Evolutionary conservation across 2,113 vertebrate species (phyloP).

Genomic region (Meriones unguiculatus): DNA sequence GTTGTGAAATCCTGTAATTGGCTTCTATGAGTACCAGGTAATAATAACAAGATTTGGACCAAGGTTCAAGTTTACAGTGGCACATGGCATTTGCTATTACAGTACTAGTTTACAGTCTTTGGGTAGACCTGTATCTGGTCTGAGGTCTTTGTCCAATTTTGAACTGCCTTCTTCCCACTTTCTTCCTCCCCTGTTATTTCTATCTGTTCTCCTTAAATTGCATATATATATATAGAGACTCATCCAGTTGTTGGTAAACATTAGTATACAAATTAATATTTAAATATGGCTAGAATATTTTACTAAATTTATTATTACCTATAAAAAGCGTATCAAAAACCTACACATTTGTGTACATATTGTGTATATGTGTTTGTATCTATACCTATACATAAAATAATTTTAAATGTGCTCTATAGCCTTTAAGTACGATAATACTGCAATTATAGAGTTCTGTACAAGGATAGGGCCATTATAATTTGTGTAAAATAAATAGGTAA

Average conservation of each 20-base stretch:
- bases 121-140: slow-evolving; percentile 10
- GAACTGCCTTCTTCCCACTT: background rate
- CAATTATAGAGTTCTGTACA: slow-evolving; percentile 28
- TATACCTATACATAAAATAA: no score
- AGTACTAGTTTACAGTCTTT: slow-evolving; percentile 40
- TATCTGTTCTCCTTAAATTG: background rate
- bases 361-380: no score
- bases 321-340: slow-evolving; percentile 40
- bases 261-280: slow-evolving; percentile 49
- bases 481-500: slow-evolving; percentile 61
- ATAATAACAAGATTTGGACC: slow-evolving; percentile 17
- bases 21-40: slow-evolving; percentile 46
- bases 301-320: slow-evolving; percentile 44
- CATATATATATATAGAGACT: slow-evolving; percentile 16
- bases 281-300: background rate
- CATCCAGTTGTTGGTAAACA: slow-evolving; percentile 22
- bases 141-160: slow-evolving; percentile 45
- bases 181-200: background rate
- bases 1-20: slow-evolving; percentile 38
- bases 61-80: slow-evolving; percentile 46
- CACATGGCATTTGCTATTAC: slow-evolving; percentile 16
- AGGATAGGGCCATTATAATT: slow-evolving; percentile 56
- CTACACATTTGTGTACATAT: background rate
- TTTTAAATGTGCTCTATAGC: background rate
- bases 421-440: slow-evolving; percentile 43